These are phyloP conservation scores for Stictocephala bisonia DNA, from an alignment of 2,888 invertebrate species.

Conservation along the genomic window DNA sequence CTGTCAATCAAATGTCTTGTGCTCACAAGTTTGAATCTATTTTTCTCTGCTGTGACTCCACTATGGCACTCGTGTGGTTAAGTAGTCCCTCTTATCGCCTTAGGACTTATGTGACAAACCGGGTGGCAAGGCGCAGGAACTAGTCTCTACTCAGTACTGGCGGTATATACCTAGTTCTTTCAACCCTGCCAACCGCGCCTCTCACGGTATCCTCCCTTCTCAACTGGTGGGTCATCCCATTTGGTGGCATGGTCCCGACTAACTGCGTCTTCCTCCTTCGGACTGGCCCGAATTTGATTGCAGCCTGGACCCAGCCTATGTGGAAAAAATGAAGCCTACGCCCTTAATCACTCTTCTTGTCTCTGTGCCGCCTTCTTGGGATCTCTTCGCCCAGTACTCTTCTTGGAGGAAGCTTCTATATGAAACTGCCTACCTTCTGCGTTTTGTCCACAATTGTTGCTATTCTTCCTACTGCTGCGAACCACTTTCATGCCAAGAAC, in stretches of 20 bases:
- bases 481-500: too few relatives aligned
- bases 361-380: not conserved
- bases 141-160: not conserved
- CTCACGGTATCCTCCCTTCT: not conserved
- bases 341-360: not conserved
- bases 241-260: conserved; percentile 7
- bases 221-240: not conserved
- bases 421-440: not conserved
- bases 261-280: not conserved
- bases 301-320: not conserved
- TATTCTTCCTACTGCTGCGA: too few relatives aligned
- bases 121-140: not conserved
- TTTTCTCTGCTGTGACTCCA: not conserved
- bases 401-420: not conserved
- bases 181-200: not conserved
- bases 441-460: too few relatives aligned
- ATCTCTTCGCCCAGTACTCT: not conserved
- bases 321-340: not conserved
- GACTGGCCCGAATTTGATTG: not conserved
- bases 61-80: not conserved
- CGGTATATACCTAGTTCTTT: not conserved
- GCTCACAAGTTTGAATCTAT: too few relatives aligned
- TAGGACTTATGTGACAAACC: not conserved
- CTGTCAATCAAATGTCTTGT: not conserved
- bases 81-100: not conserved